These are phyloP conservation scores for Pleuronectes platessa DNA, from an alignment of 2,113 vertebrate species.

Conservation along the genomic window DNA sequence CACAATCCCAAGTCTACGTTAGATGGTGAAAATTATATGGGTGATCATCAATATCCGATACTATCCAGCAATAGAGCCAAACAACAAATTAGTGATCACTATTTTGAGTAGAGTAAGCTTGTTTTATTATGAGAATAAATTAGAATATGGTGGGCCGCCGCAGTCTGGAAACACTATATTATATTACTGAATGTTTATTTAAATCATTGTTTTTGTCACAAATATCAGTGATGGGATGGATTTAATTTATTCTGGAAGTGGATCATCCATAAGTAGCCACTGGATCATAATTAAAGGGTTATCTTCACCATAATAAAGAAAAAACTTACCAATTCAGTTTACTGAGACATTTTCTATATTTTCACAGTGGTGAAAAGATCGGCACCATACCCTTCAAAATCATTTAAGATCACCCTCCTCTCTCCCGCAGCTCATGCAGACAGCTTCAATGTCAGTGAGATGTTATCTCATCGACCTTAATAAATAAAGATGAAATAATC, in stretches of 20 bases:
- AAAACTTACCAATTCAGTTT: background rate
- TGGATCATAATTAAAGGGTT: background rate
- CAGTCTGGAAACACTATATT: too few relatives aligned
- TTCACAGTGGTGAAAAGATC: background rate
- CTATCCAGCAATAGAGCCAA: too few relatives aligned
- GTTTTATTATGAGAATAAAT: too few relatives aligned
- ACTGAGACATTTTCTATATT: background rate
- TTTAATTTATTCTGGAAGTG: background rate
- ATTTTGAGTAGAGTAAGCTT: too few relatives aligned
- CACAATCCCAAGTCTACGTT: too few relatives aligned
- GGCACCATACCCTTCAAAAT: constrained; percentile 22
- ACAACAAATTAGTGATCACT: too few relatives aligned
- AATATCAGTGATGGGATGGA: background rate
- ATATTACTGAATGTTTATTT: too few relatives aligned
- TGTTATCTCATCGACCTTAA: constrained; percentile 54
- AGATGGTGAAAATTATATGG: too few relatives aligned
- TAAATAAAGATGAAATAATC: constrained; percentile 57
- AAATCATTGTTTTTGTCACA: background rate
- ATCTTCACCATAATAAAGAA: background rate
- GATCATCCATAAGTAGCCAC: background rate
- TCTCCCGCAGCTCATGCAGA: constrained; percentile 7
- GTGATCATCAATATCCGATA: too few relatives aligned
- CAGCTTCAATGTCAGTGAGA: constrained; percentile 46
- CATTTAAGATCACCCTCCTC: constrained; percentile 1
- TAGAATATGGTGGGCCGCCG: too few relatives aligned